Conservation (phyloP, 2,113 vertebrate species). For the Speoplatyrhinus poulsoni region DNA sequence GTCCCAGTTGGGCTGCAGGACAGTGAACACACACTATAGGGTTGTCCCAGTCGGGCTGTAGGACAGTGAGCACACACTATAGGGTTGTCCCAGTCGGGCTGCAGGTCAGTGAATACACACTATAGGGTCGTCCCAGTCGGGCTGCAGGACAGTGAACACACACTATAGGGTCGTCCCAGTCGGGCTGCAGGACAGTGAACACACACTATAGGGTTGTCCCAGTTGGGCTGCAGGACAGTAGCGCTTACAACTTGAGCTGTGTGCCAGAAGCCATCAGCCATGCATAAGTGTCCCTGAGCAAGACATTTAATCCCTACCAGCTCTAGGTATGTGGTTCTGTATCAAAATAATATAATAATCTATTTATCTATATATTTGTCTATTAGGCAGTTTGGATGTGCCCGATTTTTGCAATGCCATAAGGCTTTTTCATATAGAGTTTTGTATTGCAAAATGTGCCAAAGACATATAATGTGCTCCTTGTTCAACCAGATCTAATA, state of each 20-base stretch:
- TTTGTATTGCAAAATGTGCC: too few relatives aligned
- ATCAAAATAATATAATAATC: neutral
- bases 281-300: conserved; percentile 19
- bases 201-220: neutral
- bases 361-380: neutral
- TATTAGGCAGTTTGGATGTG: neutral
- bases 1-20: too few relatives aligned
- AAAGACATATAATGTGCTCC: too few relatives aligned
- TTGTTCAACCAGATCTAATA: too few relatives aligned
- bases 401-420: too few relatives aligned
- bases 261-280: conserved; percentile 13
- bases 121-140: too few relatives aligned
- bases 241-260: neutral
- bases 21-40: neutral
- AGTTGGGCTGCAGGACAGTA: conserved; percentile 26
- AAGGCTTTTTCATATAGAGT: too few relatives aligned
- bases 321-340: neutral
- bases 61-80: neutral
- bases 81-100: conserved; percentile 2
- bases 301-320: conserved; percentile 9
- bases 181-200: conserved; percentile 18
- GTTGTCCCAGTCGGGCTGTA: neutral
- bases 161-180: neutral
- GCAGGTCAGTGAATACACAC: too few relatives aligned
- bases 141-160: too few relatives aligned